Base-by-base conservation (phyloP, 2,113 vertebrate genomes). In the Lonchura striata region DNA sequence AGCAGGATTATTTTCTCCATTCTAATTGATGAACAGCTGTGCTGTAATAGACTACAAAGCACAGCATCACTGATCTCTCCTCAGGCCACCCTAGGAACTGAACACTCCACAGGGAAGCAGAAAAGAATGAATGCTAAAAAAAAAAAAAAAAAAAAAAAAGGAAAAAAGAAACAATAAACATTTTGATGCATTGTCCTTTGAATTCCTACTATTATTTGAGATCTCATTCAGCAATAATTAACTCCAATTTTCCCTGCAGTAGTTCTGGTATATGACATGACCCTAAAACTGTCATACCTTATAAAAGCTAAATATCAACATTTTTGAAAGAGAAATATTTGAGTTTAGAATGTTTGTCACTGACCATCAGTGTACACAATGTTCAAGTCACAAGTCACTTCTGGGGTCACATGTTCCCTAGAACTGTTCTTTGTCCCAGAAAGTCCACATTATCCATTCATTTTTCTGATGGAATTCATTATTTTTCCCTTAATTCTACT, bases 1-100 rank as follows among this genome's bases (percentile, higher is more conserved):
- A 97, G 97, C 97, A 93, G 97, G 96, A 80, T 96, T 86, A 92
- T 94, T 96, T 96, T 95, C 97, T 92, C 90, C 44, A 41, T 95
- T 97, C 97, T 97, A 93, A 96, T 92, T 96, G 97, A 97, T 85
- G 97, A 97, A 96, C 97, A 97, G 96, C 97, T 97, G 97, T 91
- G 95, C 96, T 91, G 88, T 97, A 96, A 98, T 96, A 95, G 97
- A 92, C 97, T 96, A 82, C 95, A 92, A 91, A 64, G 80, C 88
- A 81, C 72, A 96, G 97, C 97, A 96, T 95, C 94, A 78, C 92
- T 95, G 97, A 94, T 97, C 97, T 96, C 97, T 98, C 97, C 96
- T 97, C 80, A 94, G 97, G 97, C 98, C 97, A 93, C 96, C 97
- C 95, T 90, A 96, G 75, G 79, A 97, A 96, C 96, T 56, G 83